Conservation (phyloP, 30 jellyfish, hydroid and myxozoan species). For the Calvadosia cruxmelitensis region DNA sequence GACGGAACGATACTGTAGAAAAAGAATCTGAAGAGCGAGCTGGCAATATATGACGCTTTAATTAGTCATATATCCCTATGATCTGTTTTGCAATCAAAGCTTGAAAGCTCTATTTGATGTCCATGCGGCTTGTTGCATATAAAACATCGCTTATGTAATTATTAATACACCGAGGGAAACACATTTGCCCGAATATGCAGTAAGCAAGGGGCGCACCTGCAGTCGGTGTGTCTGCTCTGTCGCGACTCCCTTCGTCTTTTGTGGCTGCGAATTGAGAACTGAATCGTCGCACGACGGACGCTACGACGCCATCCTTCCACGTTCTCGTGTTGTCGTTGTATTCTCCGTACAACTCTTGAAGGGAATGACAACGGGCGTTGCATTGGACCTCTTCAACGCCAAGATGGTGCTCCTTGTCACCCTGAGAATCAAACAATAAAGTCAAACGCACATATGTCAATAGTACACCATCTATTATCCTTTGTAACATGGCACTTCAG, state of each 20-base stretch:
- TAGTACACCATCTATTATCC: no score
- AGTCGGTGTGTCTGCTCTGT: conserved; percentile 3
- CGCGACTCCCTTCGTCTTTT: conserved; percentile 6
- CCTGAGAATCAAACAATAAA: background rate
- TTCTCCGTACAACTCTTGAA: conserved; percentile 71
- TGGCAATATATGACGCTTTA: no score
- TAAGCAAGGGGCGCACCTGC: conserved; percentile 4
- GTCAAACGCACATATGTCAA: background rate
- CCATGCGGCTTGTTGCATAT: no score
- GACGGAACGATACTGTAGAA: no score
- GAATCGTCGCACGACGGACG: conserved; percentile 45
- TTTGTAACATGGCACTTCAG: no score
- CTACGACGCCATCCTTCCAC: conserved; percentile 74
- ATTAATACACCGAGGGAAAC: background rate
- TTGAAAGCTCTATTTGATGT: no score
- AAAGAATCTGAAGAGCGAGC: no score
- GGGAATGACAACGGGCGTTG: conserved; percentile 58
- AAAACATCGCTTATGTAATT: no score
- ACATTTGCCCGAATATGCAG: background rate
- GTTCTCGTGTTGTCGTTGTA: conserved; percentile 57
- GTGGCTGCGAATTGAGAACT: conserved; percentile 12
- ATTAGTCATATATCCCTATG: no score
- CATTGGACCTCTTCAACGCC: conserved; percentile 35
- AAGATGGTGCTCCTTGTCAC: background rate
- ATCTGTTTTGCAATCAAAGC: no score